These are phyloP conservation scores for Hermaeophaga mercurialis DNA, from an alignment of 2,888 invertebrate species.

Conservation along the genomic window DNA sequence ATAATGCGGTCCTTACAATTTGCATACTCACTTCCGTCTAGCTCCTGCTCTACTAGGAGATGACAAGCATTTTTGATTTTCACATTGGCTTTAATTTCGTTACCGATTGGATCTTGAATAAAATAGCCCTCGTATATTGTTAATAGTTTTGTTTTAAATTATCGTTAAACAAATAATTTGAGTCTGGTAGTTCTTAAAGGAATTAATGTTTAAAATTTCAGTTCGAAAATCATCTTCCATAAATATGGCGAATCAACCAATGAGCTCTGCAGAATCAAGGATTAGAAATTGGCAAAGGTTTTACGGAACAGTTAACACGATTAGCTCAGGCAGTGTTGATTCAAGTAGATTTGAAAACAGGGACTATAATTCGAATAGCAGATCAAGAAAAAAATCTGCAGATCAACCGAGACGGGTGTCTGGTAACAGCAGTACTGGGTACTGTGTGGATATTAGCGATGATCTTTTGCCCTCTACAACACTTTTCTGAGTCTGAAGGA, in stretches of 20 bases:
- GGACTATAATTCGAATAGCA: constrained; percentile 31
- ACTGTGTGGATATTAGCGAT: constrained; percentile 5
- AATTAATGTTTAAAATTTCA: constrained; percentile 13
- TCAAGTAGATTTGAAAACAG: constrained; percentile 11
- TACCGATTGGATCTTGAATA: no score
- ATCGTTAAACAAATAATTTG: no score
- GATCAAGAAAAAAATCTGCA: constrained; percentile 5
- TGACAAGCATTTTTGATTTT: no score
- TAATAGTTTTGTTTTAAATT: no score
- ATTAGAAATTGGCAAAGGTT: constrained; percentile 48
- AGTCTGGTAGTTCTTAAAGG: no score
- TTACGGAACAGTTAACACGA: constrained; percentile 42
- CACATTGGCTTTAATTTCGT: no score
- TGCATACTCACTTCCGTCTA: no score
- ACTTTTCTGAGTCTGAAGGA: no score
- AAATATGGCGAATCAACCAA: not conserved
- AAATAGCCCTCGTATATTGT: no score
- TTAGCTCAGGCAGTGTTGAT: constrained; percentile 20
- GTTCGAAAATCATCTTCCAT: constrained; percentile 1
- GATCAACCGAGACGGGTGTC: not conserved
- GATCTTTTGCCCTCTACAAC: constrained; percentile 4
- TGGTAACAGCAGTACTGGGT: constrained; percentile 8
- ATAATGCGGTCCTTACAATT: no score
- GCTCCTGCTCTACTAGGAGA: no score
- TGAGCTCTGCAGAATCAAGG: constrained; percentile 33